These are phyloP conservation scores for Pecten maximus DNA, from an alignment of 2,888 invertebrate genomes.

Conservation along the genomic window DNA sequence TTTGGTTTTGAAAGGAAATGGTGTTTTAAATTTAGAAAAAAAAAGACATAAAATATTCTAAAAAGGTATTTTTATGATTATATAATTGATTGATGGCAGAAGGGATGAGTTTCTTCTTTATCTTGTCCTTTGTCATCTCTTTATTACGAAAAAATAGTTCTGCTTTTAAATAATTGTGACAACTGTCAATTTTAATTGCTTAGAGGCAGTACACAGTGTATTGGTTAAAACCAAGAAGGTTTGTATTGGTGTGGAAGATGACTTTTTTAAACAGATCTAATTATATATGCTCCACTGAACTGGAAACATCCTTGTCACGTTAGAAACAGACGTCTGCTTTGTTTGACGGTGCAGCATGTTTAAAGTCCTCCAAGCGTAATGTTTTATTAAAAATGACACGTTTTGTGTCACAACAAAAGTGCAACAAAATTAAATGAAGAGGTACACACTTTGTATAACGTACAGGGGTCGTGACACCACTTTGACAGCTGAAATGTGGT, in stretches of 20 bases:
- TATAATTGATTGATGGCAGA: neutral
- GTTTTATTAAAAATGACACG: neutral
- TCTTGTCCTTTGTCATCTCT: neutral
- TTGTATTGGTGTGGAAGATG: neutral
- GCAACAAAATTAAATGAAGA: slow-evolving; percentile 1
- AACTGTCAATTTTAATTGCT: neutral
- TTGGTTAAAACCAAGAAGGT: neutral
- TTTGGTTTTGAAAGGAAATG: neutral
- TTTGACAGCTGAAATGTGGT: neutral
- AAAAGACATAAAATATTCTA: neutral
- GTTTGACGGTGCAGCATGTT: neutral
- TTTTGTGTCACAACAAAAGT: neutral
- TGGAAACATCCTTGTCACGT: neutral
- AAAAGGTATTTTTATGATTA: neutral
- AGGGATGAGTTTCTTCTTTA: neutral
- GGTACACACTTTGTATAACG: neutral
- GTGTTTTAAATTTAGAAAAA: neutral
- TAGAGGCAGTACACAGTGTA: neutral
- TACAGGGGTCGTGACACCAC: neutral
- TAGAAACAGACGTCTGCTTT: neutral
- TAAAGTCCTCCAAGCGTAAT: neutral
- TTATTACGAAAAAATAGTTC: neutral
- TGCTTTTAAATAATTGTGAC: neutral
- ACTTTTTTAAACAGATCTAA: neutral
- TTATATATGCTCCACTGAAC: neutral